Evolutionary conservation across 2,888 invertebrate genomes (phyloP), one percentile per base, ranked within the genome.

Genomic region (Agrochola litura): DNA sequence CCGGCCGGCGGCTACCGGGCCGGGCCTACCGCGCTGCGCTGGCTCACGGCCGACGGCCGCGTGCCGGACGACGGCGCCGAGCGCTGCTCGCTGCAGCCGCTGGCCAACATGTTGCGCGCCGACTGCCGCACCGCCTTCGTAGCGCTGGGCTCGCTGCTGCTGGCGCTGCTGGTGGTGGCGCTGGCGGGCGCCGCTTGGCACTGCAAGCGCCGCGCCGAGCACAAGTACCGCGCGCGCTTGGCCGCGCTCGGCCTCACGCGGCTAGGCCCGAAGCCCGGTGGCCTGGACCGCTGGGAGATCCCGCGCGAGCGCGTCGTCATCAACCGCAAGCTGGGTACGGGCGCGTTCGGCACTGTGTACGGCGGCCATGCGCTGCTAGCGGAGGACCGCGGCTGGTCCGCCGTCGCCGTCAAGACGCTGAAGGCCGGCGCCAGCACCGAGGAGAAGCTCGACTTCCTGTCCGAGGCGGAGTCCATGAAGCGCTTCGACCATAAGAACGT

Each of bases 391-490:
- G 98, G 98, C 65, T 99, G 99, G 99, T 97, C 97, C 10, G 98
- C 98, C 0, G 98, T 99, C 19, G 99, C 99, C 19, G 98, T 99
- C 0, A 99, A 99, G 94, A 99, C 99, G 0, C 96, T 99, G 6
- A 99, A 99, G 94, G 97, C 98, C 58, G 98, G 98, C 6, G 98
- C 98, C 0, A 97, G 97, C 14, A 97, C 98, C 3, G 99, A 99
- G 87, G 98, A 99, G 91, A 99, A 99, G 92, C 95, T 99, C 41
- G 99, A 99, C 93, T 99, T 99, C 91, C 96, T 99, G 60, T 98
- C 98, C 72, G 99, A 99, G 94, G 99, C 99, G 2, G 99, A 99
- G 92, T 98, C 99, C 41, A 99, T 99, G 99, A 99, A 99, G 92
- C 97, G 98, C 67, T 99, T 99, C 93, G 98, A 98, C 76, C 99